Conservation (phyloP, 23 tunicate genomes). For the Styela plicata region DNA sequence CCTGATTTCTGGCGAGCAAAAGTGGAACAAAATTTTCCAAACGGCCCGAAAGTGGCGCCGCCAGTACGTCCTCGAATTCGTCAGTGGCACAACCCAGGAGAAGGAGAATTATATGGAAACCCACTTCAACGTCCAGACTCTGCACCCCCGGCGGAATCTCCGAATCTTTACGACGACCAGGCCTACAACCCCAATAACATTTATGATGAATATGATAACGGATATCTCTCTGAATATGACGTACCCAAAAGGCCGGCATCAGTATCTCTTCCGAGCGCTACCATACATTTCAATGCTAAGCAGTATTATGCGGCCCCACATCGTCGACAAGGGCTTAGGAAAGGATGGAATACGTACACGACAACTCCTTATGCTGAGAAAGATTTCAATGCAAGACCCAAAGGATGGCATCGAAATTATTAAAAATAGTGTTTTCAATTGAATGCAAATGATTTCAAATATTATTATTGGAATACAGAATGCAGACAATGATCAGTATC, state of each 20-base stretch:
- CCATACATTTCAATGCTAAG: constrained; percentile 68
- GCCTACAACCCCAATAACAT: background rate
- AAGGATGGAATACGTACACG: constrained; percentile 18
- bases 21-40: constrained; percentile 52
- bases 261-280: constrained; percentile 24
- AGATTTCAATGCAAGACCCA: constrained; percentile 81
- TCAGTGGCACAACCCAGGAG: background rate
- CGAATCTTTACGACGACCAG: background rate
- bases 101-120: background rate
- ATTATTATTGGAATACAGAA: too few species aligned
- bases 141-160: constrained; percentile 36
- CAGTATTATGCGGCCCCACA: constrained; percentile 56
- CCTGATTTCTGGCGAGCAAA: constrained; percentile 76
- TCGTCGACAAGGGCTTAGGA: constrained; percentile 43
- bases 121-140: constrained; percentile 31
- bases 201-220: background rate
- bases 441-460: too few species aligned
- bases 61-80: background rate
- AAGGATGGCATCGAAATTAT: constrained; percentile 67
- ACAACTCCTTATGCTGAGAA: constrained; percentile 43
- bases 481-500: too few species aligned
- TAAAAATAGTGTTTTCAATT: too few species aligned
- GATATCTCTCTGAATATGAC: constrained; percentile 6
- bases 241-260: background rate
- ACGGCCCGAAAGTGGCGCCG: background rate